phyloP scores from a whole-genome alignment of 2,113 vertebrate genomes.

The Choloepus hoffmanni region DNA sequence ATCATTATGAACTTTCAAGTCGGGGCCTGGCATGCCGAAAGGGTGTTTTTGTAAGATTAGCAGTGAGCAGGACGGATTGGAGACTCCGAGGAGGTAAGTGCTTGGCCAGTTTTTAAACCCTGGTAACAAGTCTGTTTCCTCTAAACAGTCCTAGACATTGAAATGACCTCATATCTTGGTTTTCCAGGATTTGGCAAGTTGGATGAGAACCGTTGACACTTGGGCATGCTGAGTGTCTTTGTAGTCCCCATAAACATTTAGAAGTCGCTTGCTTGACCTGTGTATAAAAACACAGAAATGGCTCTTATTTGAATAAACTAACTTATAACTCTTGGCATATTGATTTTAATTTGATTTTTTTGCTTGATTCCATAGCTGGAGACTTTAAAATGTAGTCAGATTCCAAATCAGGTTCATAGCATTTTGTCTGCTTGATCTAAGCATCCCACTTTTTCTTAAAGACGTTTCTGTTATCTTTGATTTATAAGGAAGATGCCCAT shows the following conservation, averaged over 20 bases:
- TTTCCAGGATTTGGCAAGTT: conserved; percentile 37
- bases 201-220: conserved; percentile 33
- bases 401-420: not conserved
- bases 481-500: not conserved
- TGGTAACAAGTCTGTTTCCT: not conserved
- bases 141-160: not conserved
- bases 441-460: conserved; percentile 1
- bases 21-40: not conserved
- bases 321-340: not conserved
- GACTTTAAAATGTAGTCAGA: not conserved
- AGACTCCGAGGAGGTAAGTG: not conserved
- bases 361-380: not conserved
- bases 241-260: conserved; percentile 46
- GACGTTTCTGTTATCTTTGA: not conserved
- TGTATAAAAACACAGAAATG: conserved; percentile 49
- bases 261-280: conserved; percentile 18
- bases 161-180: conserved; percentile 26
- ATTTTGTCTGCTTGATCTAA: not conserved
- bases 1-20: not conserved
- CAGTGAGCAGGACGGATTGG: not conserved
- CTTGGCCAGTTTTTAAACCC: not conserved
- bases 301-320: conserved; percentile 60
- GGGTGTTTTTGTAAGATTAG: not conserved
- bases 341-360: conserved; percentile 57
- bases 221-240: not conserved